A percentile compares a stretch with the other conserved stretches of the same genome.
Conservation (phyloP, 2,797 vertebrate species). For the Coreius guichenoti region DNA sequence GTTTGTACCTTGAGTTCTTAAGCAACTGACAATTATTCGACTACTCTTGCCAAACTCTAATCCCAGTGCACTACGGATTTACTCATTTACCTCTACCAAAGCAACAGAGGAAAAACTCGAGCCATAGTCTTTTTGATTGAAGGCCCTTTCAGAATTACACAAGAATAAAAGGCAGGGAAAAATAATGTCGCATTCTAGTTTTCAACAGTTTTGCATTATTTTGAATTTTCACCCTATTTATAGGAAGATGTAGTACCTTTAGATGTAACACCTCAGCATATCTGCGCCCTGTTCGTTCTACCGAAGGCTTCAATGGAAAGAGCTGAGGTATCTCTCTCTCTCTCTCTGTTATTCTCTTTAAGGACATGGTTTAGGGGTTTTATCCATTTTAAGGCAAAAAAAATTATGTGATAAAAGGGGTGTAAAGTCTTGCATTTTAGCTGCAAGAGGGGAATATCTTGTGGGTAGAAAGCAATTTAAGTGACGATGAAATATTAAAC, state of each 20-base stretch:
- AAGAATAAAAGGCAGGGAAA: constrained; percentile 8
- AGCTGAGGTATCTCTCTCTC: constrained; percentile 11
- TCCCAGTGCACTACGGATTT: constrained; percentile 18
- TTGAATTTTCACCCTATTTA: constrained; percentile 2
- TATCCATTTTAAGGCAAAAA: constrained; percentile 27
- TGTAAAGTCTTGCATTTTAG: constrained; percentile 43
- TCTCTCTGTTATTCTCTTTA: constrained; percentile 33
- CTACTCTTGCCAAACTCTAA: constrained; percentile 1
- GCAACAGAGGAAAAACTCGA: background rate
- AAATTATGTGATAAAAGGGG: constrained; percentile 37
- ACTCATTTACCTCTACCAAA: background rate
- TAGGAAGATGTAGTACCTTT: constrained; percentile 15
- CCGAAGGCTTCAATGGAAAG: constrained; percentile 24
- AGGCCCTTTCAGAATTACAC: background rate
- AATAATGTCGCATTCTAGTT: background rate
- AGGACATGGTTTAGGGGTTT: constrained; percentile 35
- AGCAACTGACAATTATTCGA: constrained; percentile 15
- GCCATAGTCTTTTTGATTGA: background rate
- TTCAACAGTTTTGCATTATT: constrained; percentile 19
- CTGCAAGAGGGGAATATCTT: constrained; percentile 42
- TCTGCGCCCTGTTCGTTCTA: constrained; percentile 32
- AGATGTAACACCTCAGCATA: constrained; percentile 27
- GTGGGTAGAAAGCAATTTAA: constrained; percentile 56
- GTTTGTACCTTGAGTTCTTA: constrained; percentile 30
- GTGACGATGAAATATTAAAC: constrained; percentile 62